Evolutionary conservation across 2,797 vertebrate species (phyloP), one percentile per base, ranked within the genome.

Genomic region (Semaprochilodus insignis): DNA sequence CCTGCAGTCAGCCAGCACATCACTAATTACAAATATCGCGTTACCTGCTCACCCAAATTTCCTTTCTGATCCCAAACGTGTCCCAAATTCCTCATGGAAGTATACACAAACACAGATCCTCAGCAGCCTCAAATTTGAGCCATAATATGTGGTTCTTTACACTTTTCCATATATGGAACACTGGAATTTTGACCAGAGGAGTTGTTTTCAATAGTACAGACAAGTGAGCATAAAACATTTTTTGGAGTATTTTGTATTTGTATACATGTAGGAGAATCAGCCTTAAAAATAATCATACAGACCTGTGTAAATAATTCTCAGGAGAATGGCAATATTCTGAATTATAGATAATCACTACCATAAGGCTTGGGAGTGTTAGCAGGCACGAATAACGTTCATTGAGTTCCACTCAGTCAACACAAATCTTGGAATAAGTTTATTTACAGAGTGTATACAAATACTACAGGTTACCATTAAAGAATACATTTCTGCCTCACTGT

Each of bases 1-100:
- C 91, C 91, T 91, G 90, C 89, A 90, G 91, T 88, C 87, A 86
- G 85, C 85, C 86, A 80, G 54, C 85, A 76, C 76, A 80, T 63
- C 23, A 51, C 67, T 79, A 86, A 90, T 90, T 86, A 84, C 85
- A 93, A 93, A 93, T 92, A 94, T 91, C 92, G 81, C 88, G 83
- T 86, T 90, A 92, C 88, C 55, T 83, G 82, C 86, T 15, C 15
- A 44, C 78, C 88, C 73, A 90, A 86, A 87, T 88, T 90, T 88
- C 88, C 77, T 2, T 14, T 78, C 7, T 83, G 86, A 85, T 83
- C 70, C 80, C 74, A 77, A 63, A 17, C 23, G 76, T 79, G 31
- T 59, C 60, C 44, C 62, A 51, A 55, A 84, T 85, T 82, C 69
- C 77, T 80, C 77, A 63, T n/a, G 75, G 36, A 82, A 73, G 78